Conservation (phyloP, 2,797 vertebrate genomes). For the Zalophus californianus region DNA sequence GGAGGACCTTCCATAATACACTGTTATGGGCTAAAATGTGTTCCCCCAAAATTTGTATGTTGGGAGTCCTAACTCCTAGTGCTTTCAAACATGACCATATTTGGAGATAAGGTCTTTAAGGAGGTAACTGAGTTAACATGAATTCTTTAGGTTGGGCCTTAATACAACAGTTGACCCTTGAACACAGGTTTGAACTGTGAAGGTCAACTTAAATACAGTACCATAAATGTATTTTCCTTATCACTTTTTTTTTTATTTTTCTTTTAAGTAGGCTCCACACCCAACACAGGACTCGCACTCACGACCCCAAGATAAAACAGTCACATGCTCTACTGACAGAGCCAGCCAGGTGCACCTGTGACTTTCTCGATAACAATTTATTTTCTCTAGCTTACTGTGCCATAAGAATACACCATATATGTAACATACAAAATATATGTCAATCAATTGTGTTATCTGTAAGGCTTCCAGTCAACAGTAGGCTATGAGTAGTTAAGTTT, state of each 20-base stretch:
- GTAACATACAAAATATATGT: background rate
- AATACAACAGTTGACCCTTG: background rate
- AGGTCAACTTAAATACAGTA: background rate
- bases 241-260: background rate
- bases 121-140: background rate
- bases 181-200: background rate
- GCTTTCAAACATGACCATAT: background rate
- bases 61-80: background rate
- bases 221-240: background rate
- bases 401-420: background rate
- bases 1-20: background rate
- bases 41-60: background rate
- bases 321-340: background rate
- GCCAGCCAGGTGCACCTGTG: background rate
- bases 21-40: background rate
- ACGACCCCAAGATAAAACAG: background rate
- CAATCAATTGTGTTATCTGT: background rate
- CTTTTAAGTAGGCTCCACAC: background rate
- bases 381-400: background rate
- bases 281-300: background rate
- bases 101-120: background rate
- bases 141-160: background rate
- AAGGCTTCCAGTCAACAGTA: background rate
- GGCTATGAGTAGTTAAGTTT: background rate
- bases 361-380: background rate